Evolutionary conservation across 2,888 invertebrate species (phyloP).

Genomic region (Dendrolimus pini): DNA sequence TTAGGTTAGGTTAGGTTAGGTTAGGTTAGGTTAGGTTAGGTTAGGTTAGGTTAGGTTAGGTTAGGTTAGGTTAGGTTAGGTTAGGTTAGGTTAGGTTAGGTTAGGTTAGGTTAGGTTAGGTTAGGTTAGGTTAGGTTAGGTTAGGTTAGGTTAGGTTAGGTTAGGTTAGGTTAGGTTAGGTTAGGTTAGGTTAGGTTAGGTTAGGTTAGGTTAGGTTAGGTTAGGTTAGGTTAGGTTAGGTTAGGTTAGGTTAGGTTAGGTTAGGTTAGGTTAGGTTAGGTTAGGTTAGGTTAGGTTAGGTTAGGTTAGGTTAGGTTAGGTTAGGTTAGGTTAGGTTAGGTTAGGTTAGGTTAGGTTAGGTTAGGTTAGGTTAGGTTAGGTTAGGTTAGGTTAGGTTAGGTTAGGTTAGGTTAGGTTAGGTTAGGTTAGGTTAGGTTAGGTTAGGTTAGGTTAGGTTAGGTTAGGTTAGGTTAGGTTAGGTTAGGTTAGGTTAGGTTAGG

Average conservation of each 20-base stretch:
- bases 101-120: not conserved
- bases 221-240: conserved; percentile 12
- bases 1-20: not conserved
- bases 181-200: conserved; percentile 8
- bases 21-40: conserved; percentile 5
- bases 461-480: conserved; percentile 12
- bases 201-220: conserved; percentile 10
- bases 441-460: conserved; percentile 10
- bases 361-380: conserved; percentile 4
- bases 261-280: conserved; percentile 6
- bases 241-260: conserved; percentile 8
- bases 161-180: conserved; percentile 5
- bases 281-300: conserved; percentile 5
- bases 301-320: conserved; percentile 5
- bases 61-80: conserved; percentile 2
- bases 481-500: conserved; percentile 9
- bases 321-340: conserved; percentile 6
- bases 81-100: conserved; percentile 2
- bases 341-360: conserved; percentile 5
- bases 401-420: conserved; percentile 5
- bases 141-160: conserved; percentile 5
- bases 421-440: conserved; percentile 8
- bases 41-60: conserved; percentile 7
- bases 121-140: conserved; percentile 1
- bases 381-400: conserved; percentile 1